Evolutionary conservation across 2,888 invertebrate species (phyloP), one percentile per base, ranked within the genome.

Genomic region (Parnassius smintheus): DNA sequence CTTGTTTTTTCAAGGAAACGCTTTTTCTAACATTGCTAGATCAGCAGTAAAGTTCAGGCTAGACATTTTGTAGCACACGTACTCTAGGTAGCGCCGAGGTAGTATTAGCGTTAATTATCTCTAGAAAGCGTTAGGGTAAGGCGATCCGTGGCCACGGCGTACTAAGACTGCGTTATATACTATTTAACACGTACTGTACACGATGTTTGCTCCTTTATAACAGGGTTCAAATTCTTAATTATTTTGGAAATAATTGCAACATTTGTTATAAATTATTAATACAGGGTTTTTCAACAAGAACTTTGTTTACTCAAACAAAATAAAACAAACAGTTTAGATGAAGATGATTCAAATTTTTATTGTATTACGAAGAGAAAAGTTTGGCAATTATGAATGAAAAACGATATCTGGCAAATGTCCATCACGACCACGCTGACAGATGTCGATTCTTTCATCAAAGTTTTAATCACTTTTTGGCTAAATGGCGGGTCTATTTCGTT

Each of bases 151-250:
- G 75, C 73, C 78, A 78, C 81, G 83, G 85, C 80, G 81, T 82
- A 81, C 75, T 82, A 91, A 90, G 91, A 90, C 90, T 91, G 91
- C 88, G 79, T 83, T 86, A 81, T 65, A 75, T 71, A 56, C 35
- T 75, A 78, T 77, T 77, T 73, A 72, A 72, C 69, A 71, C 66
- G 59, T 71, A 35, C 35, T 35, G 68, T 81, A 83, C 81, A 84
- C 75, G 80, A 82, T 83, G 78, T 85, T 85, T 85, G 85, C 77
- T 83, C 78, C 81, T 85, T 56, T 60, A 13, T 60, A 49, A 52
- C 56, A 53, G 64, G 64, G 60, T 64, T 60, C 64, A 53, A 56
- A 63, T 22, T 49, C 51, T 25, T 57, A 45, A 60, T 35, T 49
- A 56, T 59, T 56, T 57, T 45, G 12, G 48, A 44, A 59, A 63